A percentile compares a stretch with the other conserved stretches of the same genome.
These are phyloP conservation scores for Thamnophis elegans DNA, from an alignment of 2,797 vertebrate genomes.

Conservation along the genomic window DNA sequence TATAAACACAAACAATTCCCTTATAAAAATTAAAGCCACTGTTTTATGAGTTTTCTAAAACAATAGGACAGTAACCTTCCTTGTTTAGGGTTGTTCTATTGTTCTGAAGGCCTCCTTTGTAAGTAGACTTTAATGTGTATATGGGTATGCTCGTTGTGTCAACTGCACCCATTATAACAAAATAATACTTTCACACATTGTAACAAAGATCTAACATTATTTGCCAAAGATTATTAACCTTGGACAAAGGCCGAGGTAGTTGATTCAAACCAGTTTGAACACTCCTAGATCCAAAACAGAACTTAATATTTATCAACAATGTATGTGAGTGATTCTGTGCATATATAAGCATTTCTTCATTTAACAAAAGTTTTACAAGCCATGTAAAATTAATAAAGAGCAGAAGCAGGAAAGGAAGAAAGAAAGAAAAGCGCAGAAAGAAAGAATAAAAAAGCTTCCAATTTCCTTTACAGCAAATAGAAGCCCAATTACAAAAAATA, in stretches of 20 bases:
- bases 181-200: background rate
- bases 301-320: background rate
- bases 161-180: background rate
- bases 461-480: background rate
- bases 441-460: background rate
- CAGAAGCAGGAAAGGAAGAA: background rate
- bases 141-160: background rate
- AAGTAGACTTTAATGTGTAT: slow-evolving; percentile 46
- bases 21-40: slow-evolving; percentile 70
- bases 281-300: slow-evolving; percentile 55
- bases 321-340: background rate
- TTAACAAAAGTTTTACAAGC: background rate
- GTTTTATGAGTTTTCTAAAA: slow-evolving; percentile 74
- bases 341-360: background rate
- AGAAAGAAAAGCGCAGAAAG: background rate
- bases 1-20: slow-evolving; percentile 56
- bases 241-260: slow-evolving; percentile 55
- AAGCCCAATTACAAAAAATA: background rate
- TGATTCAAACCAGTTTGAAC: slow-evolving; percentile 59
- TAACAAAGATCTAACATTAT: background rate
- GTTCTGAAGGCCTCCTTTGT: slow-evolving; percentile 59
- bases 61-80: slow-evolving; percentile 64
- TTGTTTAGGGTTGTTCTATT: slow-evolving; percentile 65
- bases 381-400: background rate
- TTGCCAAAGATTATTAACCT: slow-evolving; percentile 64